phyloP scores from a whole-genome alignment of 1,140 invertebrate genomes.

The Cyclargus thomasi region DNA sequence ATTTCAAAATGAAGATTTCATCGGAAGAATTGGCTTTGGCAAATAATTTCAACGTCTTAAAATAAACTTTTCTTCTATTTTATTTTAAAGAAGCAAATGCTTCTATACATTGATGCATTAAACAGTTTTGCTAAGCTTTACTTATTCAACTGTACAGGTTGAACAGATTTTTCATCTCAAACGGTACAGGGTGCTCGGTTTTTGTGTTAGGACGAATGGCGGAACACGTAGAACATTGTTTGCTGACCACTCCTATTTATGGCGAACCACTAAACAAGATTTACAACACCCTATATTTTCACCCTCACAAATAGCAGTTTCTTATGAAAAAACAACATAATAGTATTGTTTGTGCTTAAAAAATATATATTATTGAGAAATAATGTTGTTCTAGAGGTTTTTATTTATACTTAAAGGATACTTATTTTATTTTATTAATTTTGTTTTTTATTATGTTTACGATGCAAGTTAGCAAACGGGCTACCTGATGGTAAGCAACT shows the following conservation, averaged over 20 bases:
- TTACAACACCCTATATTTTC: constrained; percentile 27
- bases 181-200: neutral
- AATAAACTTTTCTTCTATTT: neutral
- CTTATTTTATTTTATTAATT: no score
- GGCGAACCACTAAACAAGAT: constrained; percentile 40
- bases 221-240: constrained; percentile 19
- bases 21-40: no score
- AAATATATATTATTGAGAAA: neutral
- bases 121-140: neutral
- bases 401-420: no score
- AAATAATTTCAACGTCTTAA: no score
- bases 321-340: constrained; percentile 1
- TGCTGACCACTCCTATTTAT: constrained; percentile 38
- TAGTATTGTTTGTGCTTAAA: neutral
- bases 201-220: neutral
- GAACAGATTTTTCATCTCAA: neutral
- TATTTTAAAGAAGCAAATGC: neutral
- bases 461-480: no score
- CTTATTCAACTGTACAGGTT: neutral
- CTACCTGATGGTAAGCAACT: no score
- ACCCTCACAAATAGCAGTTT: neutral
- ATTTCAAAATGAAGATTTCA: no score
- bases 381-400: neutral
- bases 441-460: no score
- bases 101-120: neutral